Base-by-base conservation (phyloP, 1,140 invertebrate species). In the Drosophila funebris region DNA sequence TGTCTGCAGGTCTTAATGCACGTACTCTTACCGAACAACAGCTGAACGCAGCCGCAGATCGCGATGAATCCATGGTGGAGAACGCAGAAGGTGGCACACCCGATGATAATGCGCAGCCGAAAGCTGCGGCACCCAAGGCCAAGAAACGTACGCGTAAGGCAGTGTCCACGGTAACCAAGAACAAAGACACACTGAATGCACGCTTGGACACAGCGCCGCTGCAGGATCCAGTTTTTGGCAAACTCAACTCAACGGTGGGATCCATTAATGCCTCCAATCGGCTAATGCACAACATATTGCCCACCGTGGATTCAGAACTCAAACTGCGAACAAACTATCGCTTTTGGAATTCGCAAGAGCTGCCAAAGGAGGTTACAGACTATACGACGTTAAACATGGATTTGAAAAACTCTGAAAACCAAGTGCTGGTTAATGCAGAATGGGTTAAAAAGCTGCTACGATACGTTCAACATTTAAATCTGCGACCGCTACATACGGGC, bases 1-100 rank as follows among this genome's bases (percentile, higher is more conserved):
- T 96, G 89, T 92, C 94, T 1, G 93, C 93, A 11, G 94, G 94
- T 6, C 90, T 94, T 3, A 90, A 70, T 73, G 83, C 90, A 0
- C 80, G 85, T 13, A 91, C 79, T 1, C 68, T 85, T 1, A 79
- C 70, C 0, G 74, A 89, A 3, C 74, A 78, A 20, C 71, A 77
- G 41, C n/a, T 81, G 3, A 75, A 89, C 20, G 77, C 60, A 14
- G 90, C 78, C 18, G 72, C 84, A 3, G 76, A 88, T 29, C 69
- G 75, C 20, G 87, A 91, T 18, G 81, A 82, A 14, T 79, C 80
- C 0, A 71, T 83, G 11, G 71, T 87, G 16, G 67, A 36, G 7
- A 36, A 39, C 11, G 27, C 27, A 0, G 37, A 76, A 6, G 50
- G 24, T 4, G 72, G 13, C 7, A 72, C 33, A 0, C 66, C 46